Conservation (phyloP, 1,140 invertebrate species). For the Rhagoletis pomonella region DNA sequence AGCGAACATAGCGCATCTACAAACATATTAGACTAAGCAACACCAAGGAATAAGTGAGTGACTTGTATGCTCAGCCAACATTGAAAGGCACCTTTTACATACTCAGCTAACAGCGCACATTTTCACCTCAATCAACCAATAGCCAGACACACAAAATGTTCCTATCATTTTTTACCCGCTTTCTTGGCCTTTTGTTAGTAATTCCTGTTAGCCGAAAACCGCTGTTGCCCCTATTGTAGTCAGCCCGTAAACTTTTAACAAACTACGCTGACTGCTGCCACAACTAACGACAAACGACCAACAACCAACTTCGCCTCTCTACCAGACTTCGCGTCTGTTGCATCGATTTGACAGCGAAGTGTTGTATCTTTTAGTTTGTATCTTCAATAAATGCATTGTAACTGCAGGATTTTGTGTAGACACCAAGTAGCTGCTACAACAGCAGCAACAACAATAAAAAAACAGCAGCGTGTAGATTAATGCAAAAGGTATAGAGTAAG, state of each 20-base stretch:
- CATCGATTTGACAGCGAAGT: conserved; percentile 9
- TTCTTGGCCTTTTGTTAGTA: conserved; percentile 37
- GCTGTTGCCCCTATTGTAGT: background rate
- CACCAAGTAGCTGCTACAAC: conserved; percentile 24
- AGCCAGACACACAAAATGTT: background rate
- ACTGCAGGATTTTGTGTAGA: conserved; percentile 46
- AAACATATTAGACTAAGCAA: background rate
- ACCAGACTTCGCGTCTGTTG: background rate
- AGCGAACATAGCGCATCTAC: background rate
- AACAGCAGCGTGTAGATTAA: background rate
- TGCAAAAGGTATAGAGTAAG: background rate
- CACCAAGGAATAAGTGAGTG: background rate
- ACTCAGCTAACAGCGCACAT: background rate
- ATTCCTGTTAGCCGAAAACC: background rate
- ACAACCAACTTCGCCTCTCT: background rate
- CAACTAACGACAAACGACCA: too few relatives aligned
- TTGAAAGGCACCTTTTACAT: background rate
- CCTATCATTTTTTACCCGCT: background rate
- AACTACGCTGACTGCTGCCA: too few relatives aligned
- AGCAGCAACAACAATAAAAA: conserved; percentile 13
- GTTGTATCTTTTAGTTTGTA: conserved; percentile 49
- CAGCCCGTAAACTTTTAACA: too few relatives aligned
- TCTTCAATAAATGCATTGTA: conserved; percentile 40
- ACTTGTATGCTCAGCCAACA: background rate
- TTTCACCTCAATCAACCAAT: conserved; percentile 16